Evolutionary conservation across 2,113 vertebrate genomes (phyloP).

Genomic region (Gracilinanus agilis): DNA sequence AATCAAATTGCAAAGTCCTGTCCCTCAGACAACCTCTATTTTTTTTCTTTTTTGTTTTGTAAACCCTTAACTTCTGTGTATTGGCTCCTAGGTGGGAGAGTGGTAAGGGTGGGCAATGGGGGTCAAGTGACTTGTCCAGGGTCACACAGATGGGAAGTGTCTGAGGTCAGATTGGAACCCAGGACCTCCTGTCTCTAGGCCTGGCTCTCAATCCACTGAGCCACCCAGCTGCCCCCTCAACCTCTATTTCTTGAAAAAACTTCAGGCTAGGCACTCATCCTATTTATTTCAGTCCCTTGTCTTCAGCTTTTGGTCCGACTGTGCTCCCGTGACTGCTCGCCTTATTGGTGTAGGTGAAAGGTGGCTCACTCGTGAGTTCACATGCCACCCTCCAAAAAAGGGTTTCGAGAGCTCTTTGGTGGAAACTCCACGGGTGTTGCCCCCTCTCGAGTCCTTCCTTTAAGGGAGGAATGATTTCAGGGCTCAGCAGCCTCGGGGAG

Average conservation of each 20-base stretch:
- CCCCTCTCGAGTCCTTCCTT: not conserved
- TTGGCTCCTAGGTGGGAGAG: too few species aligned
- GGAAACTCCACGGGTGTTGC: not conserved
- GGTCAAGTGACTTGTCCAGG: too few species aligned
- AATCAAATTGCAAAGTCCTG: not conserved
- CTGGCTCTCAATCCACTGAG: too few species aligned
- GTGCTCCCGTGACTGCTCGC: not conserved
- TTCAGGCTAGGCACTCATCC: not conserved
- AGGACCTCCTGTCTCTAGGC: too few species aligned
- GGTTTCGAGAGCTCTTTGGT: not conserved
- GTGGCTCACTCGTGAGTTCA: not conserved
- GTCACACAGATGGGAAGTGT: too few species aligned
- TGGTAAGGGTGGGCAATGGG: too few species aligned
- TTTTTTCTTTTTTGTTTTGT: too few species aligned
- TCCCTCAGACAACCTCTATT: not conserved
- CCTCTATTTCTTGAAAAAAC: not conserved
- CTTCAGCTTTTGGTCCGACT: not conserved
- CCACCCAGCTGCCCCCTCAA: too few species aligned
- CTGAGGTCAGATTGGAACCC: too few species aligned
- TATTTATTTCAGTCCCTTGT: not conserved
- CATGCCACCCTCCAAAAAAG: not conserved
- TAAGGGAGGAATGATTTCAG: not conserved
- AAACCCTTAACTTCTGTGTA: too few species aligned
- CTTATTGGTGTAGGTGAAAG: constrained; percentile 18
- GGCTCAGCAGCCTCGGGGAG: not conserved